phyloP scores from a whole-genome alignment of 2,113 vertebrate species.

The Oxygymnocypris stewartii region DNA sequence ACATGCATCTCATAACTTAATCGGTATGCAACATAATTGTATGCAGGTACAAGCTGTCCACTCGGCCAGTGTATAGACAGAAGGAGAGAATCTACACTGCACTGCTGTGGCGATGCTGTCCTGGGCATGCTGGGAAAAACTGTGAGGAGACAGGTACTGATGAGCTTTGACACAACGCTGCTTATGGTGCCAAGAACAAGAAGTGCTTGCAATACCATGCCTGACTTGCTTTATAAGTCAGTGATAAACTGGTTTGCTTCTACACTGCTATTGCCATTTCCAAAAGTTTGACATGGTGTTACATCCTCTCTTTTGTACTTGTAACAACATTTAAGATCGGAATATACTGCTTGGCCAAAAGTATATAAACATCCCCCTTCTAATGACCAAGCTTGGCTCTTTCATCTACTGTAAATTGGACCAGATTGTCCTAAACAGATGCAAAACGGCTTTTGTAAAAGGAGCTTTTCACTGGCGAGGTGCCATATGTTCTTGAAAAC shows the following conservation, averaged over 20 bases:
- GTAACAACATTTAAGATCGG: neutral
- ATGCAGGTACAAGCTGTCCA: conserved; percentile 81
- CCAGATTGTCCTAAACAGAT: conserved; percentile 28
- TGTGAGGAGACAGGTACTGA: conserved; percentile 81
- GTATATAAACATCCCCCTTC: neutral
- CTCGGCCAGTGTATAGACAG: conserved; percentile 80
- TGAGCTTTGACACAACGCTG: neutral
- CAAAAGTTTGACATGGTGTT: neutral
- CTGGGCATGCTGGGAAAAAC: conserved; percentile 79
- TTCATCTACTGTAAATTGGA: conserved; percentile 5
- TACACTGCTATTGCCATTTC: neutral
- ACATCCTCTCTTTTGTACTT: neutral
- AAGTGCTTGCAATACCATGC: neutral
- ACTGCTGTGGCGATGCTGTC: conserved; percentile 87
- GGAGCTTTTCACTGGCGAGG: conserved; percentile 20
- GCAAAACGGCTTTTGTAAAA: conserved; percentile 2
- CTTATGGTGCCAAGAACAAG: neutral
- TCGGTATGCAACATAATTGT: neutral
- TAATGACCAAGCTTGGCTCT: neutral
- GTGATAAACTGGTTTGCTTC: neutral
- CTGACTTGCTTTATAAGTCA: neutral
- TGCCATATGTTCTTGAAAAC: conserved; percentile 44
- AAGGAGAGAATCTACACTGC: conserved; percentile 75
- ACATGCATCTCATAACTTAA: neutral
- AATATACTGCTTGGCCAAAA: neutral